Percentiles rank a stretch among this genome's conserved stretches.
Evolutionary conservation across 2,888 invertebrate species (phyloP).

Genomic region (Troides helena): DNA sequence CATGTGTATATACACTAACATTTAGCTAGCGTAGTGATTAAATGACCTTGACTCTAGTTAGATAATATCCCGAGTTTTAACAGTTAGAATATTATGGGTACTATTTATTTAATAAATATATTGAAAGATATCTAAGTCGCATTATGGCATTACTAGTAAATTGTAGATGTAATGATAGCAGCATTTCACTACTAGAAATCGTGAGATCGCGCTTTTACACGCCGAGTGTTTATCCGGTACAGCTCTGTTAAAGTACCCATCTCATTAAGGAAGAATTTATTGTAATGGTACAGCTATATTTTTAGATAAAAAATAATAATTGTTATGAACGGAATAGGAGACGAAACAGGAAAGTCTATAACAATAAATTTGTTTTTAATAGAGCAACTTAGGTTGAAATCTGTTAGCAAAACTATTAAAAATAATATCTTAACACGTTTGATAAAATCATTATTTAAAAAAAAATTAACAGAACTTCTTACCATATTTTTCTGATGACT

Average conservation of each 20-base stretch:
- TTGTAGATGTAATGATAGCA: slow-evolving; percentile 1
- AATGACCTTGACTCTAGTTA: too few species aligned
- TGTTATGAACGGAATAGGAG: too few species aligned
- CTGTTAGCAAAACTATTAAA: too few species aligned
- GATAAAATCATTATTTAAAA: background rate
- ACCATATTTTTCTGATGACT: slow-evolving; percentile 43
- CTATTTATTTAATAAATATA: too few species aligned
- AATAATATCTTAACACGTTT: too few species aligned
- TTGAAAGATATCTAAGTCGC: background rate
- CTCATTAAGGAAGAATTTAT: background rate
- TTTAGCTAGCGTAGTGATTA: too few species aligned
- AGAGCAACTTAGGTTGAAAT: too few species aligned
- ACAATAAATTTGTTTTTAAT: too few species aligned
- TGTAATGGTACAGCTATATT: background rate
- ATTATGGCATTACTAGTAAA: slow-evolving; percentile 15
- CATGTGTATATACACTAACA: too few species aligned
- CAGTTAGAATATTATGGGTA: too few species aligned
- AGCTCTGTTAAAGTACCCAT: background rate
- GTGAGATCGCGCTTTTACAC: slow-evolving; percentile 20
- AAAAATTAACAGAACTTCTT: slow-evolving; percentile 1
- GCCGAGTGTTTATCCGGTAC: background rate
- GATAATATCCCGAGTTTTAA: too few species aligned
- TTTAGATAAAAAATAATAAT: background rate
- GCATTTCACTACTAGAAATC: slow-evolving; percentile 24
- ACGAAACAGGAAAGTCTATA: too few species aligned